Percentiles rank a stretch among this genome's conserved stretches.
These are phyloP conservation scores for Hydra vulgaris DNA, from an alignment of 30 jellyfish, hydroid and myxozoan genomes.

Conservation along the genomic window DNA sequence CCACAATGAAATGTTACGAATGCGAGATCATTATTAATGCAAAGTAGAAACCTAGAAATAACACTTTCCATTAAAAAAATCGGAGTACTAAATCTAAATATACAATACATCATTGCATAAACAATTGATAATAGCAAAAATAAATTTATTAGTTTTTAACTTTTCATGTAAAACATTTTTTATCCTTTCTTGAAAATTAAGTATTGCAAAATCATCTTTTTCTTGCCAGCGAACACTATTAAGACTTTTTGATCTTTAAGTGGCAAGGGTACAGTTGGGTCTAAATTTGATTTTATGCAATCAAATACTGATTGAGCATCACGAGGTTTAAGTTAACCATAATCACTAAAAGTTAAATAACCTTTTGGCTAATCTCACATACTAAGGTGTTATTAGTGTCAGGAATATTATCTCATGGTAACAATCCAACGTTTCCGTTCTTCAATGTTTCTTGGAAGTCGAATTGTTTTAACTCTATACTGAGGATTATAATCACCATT, in stretches of 20 bases:
- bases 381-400: neutral
- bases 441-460: neutral
- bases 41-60: neutral
- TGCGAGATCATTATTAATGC: neutral
- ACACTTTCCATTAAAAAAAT: neutral
- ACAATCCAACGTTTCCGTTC: neutral
- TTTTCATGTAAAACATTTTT: neutral
- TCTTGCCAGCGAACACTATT: neutral
- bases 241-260: neutral
- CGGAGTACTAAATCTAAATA: neutral
- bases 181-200: neutral
- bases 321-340: neutral
- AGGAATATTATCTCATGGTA: neutral
- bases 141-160: neutral
- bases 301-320: slow-evolving; percentile 2
- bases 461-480: neutral
- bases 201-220: neutral
- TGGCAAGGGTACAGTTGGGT: neutral
- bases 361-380: slow-evolving; percentile 9
- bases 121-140: neutral
- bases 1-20: neutral
- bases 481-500: neutral
- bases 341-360: neutral
- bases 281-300: neutral
- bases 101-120: neutral